Evolutionary conservation across 2,888 invertebrate genomes (phyloP), one percentile per base, ranked within the genome.

Genomic region (Caenorhabditis japonica): DNA sequence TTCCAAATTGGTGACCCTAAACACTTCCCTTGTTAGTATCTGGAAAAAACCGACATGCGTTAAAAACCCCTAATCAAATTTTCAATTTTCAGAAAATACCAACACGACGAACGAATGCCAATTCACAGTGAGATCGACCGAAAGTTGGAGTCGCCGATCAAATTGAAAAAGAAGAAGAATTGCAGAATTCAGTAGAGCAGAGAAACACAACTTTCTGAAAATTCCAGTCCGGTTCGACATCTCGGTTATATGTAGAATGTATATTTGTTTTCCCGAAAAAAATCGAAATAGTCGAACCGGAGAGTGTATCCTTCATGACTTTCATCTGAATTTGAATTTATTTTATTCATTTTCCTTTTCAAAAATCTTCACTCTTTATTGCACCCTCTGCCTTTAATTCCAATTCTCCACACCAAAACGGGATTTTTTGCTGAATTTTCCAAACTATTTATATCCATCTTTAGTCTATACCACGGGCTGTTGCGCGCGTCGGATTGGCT

Each of bases 111-210:
- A 38, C 62, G 79, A 21, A 51, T 51, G 38, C 62, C 77, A 15
- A 49, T 61, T 4, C 39, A 21, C 21, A 23, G 36, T 15, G 52
- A 68, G 15, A 70, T 71, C 46, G 73, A 72, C 33, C 62, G 70
- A 19, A 66, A 73, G 34, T 43, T 73, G 34, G 75, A 75, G 15
- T 79, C 79, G 7, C 79, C 79, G 17, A 51, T 69, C 8, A 79
- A 79, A 58, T 43, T 68, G 55, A 78, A 78, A 38, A 81, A 81
- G 49, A 77, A 74, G 64, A 80, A 77, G 51, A 81, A 78, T 41
- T 81, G 81, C 66, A 34, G 78, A 52, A 80, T 81, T 72, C 81
- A 81, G 36, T 81, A n/a, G n/a, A n/a, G n/a, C n/a, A n/a, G n/a
- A n/a, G 34, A 64, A 15, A 17, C 13, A 10, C n/a, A 17, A 19